Conservation (phyloP, 2,113 vertebrate genomes). For the Haemorhous mexicanus region DNA sequence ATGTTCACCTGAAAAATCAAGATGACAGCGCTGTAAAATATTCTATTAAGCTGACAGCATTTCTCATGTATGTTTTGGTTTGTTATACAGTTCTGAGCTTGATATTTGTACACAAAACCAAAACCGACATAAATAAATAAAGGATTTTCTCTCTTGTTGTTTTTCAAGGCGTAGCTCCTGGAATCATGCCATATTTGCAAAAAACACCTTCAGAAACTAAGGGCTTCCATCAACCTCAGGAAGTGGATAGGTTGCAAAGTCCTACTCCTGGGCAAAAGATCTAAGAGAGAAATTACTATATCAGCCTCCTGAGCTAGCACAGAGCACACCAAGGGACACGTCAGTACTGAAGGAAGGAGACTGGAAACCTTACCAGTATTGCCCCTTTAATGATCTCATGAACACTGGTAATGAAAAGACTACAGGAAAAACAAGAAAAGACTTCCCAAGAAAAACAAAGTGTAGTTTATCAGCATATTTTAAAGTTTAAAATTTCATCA, state of each 20-base stretch:
- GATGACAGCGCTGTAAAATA: conserved; percentile 6
- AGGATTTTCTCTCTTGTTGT: neutral
- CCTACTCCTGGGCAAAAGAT: neutral
- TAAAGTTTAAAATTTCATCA: neutral
- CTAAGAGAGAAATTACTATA: neutral
- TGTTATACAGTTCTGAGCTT: conserved; percentile 20
- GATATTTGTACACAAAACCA: conserved; percentile 32
- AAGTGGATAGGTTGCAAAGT: neutral
- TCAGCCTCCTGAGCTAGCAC: neutral
- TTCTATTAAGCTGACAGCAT: conserved; percentile 19
- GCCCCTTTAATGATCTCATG: neutral
- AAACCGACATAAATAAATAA: conserved; percentile 19
- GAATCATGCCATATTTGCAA: neutral
- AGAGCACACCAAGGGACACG: neutral
- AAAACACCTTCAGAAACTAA: neutral
- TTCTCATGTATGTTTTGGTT: conserved; percentile 31
- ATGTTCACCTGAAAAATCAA: conserved; percentile 28
- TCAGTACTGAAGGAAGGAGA: neutral
- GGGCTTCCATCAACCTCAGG: neutral
- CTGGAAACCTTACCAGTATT: neutral
- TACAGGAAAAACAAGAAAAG: neutral
- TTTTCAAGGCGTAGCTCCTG: neutral
- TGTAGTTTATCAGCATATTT: neutral
- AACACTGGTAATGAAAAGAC: neutral
- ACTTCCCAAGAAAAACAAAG: neutral